Base-by-base conservation (phyloP, 1,140 invertebrate genomes). In the Trichogramma pretiosum region DNA sequence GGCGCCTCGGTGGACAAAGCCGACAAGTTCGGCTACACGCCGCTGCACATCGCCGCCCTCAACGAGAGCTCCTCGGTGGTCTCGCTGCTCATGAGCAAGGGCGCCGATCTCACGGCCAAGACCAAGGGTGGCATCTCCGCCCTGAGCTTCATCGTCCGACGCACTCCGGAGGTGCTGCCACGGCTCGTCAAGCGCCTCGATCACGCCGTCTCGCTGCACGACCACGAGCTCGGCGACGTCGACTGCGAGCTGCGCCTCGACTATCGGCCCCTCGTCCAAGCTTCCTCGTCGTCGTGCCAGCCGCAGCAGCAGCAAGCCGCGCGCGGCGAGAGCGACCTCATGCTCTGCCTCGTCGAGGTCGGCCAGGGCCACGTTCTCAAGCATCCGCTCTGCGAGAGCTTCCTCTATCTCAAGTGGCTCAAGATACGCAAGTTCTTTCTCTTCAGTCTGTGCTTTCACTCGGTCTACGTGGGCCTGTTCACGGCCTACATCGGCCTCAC, bases 341-440 rank as follows among this genome's bases (percentile, higher is more conserved):
- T 88, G 39, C 58, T 86, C 1, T 79, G 82, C n/a, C 78, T 88
- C 22, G 79, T 87, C 1, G 83, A 86, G 65, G 83, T 85, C 1
- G 85, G 84, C 3, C 79, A 84, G 47, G 77, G 81, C 53, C 80
- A 85, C 23, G 69, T 89, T 17, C 64, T 89, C 2, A 84, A 86
- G 62, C 87, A 89, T 69, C 85, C 86, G 1, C 72, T 89, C 0
- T 85, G 82, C 48, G 84, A 88, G 60, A 88, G 84, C 9, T 89
- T 89, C 57, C 64, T 89, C 0, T 82, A 84, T 50, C 65, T 89
- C 3, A 89, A 89, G 72, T 91, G 88, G 87, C 67, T 82, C 17
- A 75, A 80, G 55, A 88, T 90, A 39, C 73, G 88, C 30, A 87
- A 88, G 63, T 89, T 89, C 62, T 90, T 90, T 56, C 70, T 89